Evolutionary conservation across 2,797 vertebrate genomes (phyloP).

Genomic region (Denticeps clupeoides): DNA sequence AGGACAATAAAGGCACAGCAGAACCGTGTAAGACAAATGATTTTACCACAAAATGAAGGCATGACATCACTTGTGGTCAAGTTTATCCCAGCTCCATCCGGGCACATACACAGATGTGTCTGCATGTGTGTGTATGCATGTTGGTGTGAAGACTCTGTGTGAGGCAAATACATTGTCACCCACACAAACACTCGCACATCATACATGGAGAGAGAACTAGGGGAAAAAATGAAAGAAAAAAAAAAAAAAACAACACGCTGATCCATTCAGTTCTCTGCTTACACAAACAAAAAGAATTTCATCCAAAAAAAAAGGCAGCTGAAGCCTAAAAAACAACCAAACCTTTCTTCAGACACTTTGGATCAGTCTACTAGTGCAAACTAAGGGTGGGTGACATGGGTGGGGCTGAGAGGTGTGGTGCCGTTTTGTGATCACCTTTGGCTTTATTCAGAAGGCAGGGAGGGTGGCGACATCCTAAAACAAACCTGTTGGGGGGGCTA

Average conservation of each 20-base stretch:
- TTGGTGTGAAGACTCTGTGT: constrained; percentile 3
- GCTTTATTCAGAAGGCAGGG: constrained; percentile 38
- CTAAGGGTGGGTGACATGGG: constrained; percentile 14
- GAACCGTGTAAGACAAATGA: constrained; percentile 55
- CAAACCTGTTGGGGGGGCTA: constrained; percentile 41
- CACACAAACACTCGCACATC: constrained; percentile 19
- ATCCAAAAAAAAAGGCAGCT: constrained; percentile 30
- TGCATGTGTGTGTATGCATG: background rate
- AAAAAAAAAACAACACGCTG: constrained; percentile 4
- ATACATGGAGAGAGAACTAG: too few species aligned
- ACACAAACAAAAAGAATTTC: constrained; percentile 43
- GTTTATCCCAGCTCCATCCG: constrained; percentile 1
- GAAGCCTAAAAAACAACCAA: constrained; percentile 33
- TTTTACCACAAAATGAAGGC: constrained; percentile 16
- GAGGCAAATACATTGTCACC: constrained; percentile 14
- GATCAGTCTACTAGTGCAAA: constrained; percentile 38
- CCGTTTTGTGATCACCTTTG: constrained; percentile 39
- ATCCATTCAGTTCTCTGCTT: constrained; percentile 16
- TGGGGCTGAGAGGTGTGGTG: constrained; percentile 12
- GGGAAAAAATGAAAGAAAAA: too few species aligned
- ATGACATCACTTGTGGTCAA: constrained; percentile 1
- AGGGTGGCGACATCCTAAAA: constrained; percentile 13
- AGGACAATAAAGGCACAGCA: constrained; percentile 54
- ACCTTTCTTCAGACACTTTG: constrained; percentile 24
- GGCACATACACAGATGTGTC: background rate